Conservation (phyloP, 1,140 invertebrate genomes). For the Drosophila pandora region DNA sequence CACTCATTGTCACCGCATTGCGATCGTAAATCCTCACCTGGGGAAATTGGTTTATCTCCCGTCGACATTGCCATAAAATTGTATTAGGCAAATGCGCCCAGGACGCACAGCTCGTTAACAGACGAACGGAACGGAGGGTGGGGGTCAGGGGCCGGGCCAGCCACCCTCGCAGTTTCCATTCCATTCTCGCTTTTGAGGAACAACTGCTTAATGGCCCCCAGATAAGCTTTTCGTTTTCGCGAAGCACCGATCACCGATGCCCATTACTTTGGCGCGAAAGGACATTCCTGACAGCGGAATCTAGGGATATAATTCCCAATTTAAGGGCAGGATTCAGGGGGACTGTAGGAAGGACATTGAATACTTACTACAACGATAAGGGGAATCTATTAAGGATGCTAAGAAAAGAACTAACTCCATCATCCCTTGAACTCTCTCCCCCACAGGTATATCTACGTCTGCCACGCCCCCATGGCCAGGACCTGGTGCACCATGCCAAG, state of each 20-base stretch:
- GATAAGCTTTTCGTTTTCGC: not conserved
- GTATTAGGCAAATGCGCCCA: slow-evolving; percentile 54
- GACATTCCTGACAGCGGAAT: too few relatives aligned
- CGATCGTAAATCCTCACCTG: slow-evolving; percentile 66
- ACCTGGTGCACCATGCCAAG: slow-evolving; percentile 94
- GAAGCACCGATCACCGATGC: not conserved
- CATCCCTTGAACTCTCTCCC: too few relatives aligned
- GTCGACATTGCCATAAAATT: slow-evolving; percentile 49
- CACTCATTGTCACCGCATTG: slow-evolving; percentile 57
- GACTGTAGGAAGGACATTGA: too few relatives aligned
- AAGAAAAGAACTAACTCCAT: too few relatives aligned
- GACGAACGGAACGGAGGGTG: not conserved
- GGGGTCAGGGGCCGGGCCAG: not conserved
- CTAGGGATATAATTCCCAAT: too few relatives aligned
- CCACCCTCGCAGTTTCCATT: not conserved
- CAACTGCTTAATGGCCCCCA: not conserved
- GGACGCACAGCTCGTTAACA: slow-evolving; percentile 10
- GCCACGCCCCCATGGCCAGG: slow-evolving; percentile 92
- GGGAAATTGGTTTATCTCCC: slow-evolving; percentile 58
- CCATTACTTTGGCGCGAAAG: not conserved
- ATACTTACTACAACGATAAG: too few relatives aligned
- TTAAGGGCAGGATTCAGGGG: too few relatives aligned
- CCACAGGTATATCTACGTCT: slow-evolving; percentile 93
- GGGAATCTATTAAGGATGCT: too few relatives aligned
- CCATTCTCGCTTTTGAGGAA: not conserved